Evolutionary conservation across 2,797 vertebrate species (phyloP).

Genomic region (Fistularia commersonii): DNA sequence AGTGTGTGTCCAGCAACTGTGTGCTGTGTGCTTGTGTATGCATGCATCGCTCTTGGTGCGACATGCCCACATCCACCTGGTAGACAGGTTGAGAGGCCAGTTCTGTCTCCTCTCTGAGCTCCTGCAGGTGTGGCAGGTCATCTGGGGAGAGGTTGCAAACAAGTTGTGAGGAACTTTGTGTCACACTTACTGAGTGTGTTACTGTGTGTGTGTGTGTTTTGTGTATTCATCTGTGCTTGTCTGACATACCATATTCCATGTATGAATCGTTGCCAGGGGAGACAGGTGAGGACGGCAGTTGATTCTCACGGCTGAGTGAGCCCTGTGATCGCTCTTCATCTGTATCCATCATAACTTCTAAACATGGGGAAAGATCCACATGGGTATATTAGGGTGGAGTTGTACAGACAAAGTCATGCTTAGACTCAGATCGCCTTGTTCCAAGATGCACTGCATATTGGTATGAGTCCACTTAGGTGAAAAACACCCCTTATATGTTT

Average conservation of each 20-base stretch:
- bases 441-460: too few relatives aligned
- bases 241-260: constrained; percentile 82
- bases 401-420: too few relatives aligned
- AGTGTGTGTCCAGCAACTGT: constrained; percentile 82
- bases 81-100: constrained; percentile 73
- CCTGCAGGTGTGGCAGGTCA: constrained; percentile 93
- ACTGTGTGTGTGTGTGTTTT: neutral
- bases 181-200: neutral
- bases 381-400: neutral
- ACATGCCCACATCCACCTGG: constrained; percentile 83
- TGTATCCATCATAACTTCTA: constrained; percentile 40
- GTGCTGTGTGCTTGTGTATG: constrained; percentile 4
- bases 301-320: constrained; percentile 75
- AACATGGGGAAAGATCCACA: constrained; percentile 28
- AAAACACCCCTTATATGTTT: neutral
- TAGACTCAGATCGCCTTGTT: too few relatives aligned
- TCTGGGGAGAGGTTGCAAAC: constrained; percentile 66
- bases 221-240: constrained; percentile 7
- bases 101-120: constrained; percentile 85
- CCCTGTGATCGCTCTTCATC: constrained; percentile 35
- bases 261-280: constrained; percentile 84
- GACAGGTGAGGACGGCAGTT: constrained; percentile 84
- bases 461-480: too few relatives aligned
- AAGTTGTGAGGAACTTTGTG: neutral
- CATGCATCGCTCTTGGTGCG: constrained; percentile 80